Evolutionary conservation across 2,797 vertebrate species (phyloP), one percentile per base, ranked within the genome.

Genomic region (Tachyglossus aculeatus): DNA sequence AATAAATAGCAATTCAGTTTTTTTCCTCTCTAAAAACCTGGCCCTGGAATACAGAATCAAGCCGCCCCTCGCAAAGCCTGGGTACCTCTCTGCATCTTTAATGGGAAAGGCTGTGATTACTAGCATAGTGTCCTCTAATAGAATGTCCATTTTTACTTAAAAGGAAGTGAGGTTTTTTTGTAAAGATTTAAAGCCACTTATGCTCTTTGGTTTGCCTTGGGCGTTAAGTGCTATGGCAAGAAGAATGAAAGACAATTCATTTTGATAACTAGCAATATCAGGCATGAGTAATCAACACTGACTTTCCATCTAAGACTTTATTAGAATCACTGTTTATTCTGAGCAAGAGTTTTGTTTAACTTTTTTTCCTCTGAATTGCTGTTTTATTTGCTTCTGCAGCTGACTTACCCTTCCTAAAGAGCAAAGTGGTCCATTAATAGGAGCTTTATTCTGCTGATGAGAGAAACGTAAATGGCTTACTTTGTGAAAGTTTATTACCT

Each of bases 21-120:
- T n/a, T n/a, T n/a, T n/a, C 15, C 33, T 67, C 24, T 65, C 76
- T 18, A 5, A 74, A 76, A 84, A 70, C 58, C 62, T 62, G 74
- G 76, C 32, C 50, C 34, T 67, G 69, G 27, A 70, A 18, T 64
- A 67, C 65, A 64, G n/a, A n/a, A 44, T 38, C 33, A 66, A 9
- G 5, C 22, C 15, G 64, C 32, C 76, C 76, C 15, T 39, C 71
- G 75, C 64, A 80, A 71, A 68, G 43, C 55, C 34, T 25, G 1
- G 53, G 44, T 50, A 55, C 21, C 24, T 67, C 31, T 39, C 18
- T 69, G 56, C 56, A 54, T 69, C 47, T 65, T 58, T 58, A 16
- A 56, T 0, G 29, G 16, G 31, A 48, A 29, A 16, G 25, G 9
- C 25, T 48, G 5, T 43, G n/a, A 71, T 65, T 52, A 62, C 63